phyloP scores from a whole-genome alignment of 2,113 vertebrate genomes.

The Xenopus borealis region DNA sequence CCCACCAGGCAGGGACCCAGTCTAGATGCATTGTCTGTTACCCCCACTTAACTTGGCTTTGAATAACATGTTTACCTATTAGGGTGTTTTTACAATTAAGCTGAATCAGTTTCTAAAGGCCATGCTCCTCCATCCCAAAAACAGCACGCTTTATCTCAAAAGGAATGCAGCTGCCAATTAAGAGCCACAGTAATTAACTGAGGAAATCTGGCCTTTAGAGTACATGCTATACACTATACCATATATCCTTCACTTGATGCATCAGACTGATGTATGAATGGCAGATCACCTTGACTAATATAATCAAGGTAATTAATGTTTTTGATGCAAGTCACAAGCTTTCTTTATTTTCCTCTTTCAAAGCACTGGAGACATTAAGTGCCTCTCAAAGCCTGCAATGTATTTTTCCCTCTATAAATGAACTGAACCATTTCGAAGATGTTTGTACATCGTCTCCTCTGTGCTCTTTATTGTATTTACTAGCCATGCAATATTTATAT shows the following conservation, averaged over 20 bases:
- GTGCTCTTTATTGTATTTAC: conserved; percentile 17
- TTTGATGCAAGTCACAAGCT: neutral
- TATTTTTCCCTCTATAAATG: conserved; percentile 24
- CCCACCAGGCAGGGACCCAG: too few relatives aligned
- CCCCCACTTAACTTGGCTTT: too few relatives aligned
- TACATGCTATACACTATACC: neutral
- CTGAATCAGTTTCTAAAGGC: too few relatives aligned
- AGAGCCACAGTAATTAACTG: neutral
- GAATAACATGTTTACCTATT: too few relatives aligned
- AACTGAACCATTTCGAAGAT: neutral
- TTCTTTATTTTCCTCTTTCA: neutral
- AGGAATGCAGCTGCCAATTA: too few relatives aligned
- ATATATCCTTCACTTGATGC: neutral
- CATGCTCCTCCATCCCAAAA: too few relatives aligned
- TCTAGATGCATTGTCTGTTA: too few relatives aligned
- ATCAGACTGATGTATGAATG: neutral
- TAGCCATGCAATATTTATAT: neutral
- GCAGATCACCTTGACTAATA: conserved; percentile 4
- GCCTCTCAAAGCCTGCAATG: conserved; percentile 18
- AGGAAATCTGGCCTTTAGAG: neutral
- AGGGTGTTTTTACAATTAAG: too few relatives aligned
- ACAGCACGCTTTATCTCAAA: too few relatives aligned
- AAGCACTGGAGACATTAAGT: conserved; percentile 6
- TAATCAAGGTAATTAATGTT: conserved; percentile 23
- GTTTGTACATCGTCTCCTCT: neutral